A percentile compares a stretch with the other conserved stretches of the same genome.
Conservation (phyloP, 2,113 vertebrate species). For the Chaetorhynchus papuensis region DNA sequence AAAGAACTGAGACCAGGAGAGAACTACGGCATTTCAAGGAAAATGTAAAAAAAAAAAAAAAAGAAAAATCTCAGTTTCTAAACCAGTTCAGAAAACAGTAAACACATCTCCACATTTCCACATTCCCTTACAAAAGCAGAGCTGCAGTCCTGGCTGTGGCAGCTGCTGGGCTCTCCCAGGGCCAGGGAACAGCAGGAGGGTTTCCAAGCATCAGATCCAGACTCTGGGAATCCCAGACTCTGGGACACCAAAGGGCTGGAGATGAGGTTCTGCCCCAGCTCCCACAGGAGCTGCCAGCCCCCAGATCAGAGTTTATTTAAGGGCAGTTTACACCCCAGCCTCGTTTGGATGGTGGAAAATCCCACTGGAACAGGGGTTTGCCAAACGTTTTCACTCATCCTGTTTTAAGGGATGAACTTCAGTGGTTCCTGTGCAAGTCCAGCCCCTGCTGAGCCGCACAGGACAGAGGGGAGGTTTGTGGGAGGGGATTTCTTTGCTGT, state of each 20-base stretch:
- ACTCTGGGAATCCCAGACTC: fast-evolving
- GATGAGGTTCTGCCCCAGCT: not conserved
- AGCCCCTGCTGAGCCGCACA: not conserved
- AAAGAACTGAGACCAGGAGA: not conserved
- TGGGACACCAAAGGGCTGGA: not conserved
- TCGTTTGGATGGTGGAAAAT: not conserved
- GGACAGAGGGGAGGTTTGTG: fast-evolving
- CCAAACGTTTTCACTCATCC: fast-evolving
- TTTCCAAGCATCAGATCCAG: no score
- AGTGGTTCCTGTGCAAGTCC: fast-evolving
- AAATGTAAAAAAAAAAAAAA: no score
- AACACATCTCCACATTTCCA: not conserved
- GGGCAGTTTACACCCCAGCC: not conserved
- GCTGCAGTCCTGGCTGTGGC: not conserved
- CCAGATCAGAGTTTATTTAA: no score
- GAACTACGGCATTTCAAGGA: not conserved
- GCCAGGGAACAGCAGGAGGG: not conserved
- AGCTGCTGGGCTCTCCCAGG: not conserved
- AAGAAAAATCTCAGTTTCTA: not conserved
- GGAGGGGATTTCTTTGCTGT: not conserved
- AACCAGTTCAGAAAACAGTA: not conserved
- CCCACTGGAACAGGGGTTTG: not conserved
- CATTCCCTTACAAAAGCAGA: not conserved
- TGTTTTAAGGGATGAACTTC: not conserved
- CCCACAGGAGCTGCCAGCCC: not conserved